phyloP scores from a whole-genome alignment of 2,888 invertebrate species.

The Philopedon plagiatum region DNA sequence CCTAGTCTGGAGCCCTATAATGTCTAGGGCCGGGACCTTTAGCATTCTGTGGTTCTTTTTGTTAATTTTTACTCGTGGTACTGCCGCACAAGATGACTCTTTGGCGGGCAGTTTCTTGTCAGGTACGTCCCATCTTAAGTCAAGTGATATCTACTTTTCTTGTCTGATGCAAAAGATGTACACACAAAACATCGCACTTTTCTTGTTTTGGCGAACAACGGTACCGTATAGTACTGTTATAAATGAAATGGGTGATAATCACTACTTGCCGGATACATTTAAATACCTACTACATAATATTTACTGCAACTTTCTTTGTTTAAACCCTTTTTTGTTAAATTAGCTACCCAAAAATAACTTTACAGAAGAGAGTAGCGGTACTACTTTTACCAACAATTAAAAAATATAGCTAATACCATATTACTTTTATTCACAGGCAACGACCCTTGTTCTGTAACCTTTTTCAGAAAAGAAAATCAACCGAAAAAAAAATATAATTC shows the following conservation, averaged over 20 bases:
- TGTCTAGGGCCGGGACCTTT: slow-evolving; percentile 60
- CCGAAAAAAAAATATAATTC: neutral
- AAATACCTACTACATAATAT: slow-evolving; percentile 13
- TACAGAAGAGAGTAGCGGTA: too few relatives aligned
- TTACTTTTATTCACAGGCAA: neutral
- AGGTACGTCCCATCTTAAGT: slow-evolving; percentile 70
- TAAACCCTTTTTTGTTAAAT: neutral
- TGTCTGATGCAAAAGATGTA: slow-evolving; percentile 32
- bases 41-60: slow-evolving; percentile 43
- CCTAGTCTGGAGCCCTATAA: slow-evolving; percentile 46
- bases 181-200: slow-evolving; percentile 38
- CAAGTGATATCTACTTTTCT: slow-evolving; percentile 29
- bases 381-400: neutral
- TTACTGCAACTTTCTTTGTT: neutral
- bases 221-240: slow-evolving; percentile 56
- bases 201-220: slow-evolving; percentile 53
- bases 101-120: slow-evolving; percentile 87
- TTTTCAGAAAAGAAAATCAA: neutral
- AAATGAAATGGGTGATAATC: slow-evolving; percentile 48
- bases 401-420: too few relatives aligned
- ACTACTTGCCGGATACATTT: slow-evolving; percentile 27
- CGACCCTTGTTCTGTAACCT: neutral
- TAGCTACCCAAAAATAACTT: too few relatives aligned
- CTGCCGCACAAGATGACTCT: slow-evolving; percentile 78
- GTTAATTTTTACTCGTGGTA: slow-evolving; percentile 56